Evolutionary conservation across 2,797 vertebrate genomes (phyloP).

Genomic region (Alauda arvensis): DNA sequence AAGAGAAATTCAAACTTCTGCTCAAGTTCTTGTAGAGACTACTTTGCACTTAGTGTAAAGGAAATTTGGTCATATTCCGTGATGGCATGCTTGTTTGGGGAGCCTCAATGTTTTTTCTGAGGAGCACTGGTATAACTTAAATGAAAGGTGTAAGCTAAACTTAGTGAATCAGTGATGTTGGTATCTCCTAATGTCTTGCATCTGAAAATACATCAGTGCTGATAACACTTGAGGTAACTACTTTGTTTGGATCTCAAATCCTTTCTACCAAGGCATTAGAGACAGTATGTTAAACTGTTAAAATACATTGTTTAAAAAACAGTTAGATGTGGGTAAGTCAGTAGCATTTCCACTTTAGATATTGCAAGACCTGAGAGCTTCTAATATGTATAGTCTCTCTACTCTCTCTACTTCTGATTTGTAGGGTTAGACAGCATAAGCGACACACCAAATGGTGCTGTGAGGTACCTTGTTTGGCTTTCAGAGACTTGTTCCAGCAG

Average conservation of each 20-base stretch:
- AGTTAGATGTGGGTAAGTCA: too few species aligned
- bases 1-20: not conserved
- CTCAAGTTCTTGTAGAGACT: not conserved
- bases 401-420: not conserved
- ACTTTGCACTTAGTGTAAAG: not conserved
- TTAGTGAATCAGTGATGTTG: not conserved
- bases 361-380: not conserved
- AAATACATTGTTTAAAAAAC: not conserved
- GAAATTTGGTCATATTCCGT: not conserved
- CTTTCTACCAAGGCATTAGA: not conserved
- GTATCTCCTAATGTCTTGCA: not conserved
- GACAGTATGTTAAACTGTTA: not conserved
- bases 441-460: not conserved
- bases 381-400: not conserved
- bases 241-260: not conserved
- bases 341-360: not conserved
- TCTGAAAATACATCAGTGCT: not conserved
- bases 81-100: not conserved
- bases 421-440: not conserved
- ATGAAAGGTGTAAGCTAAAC: not conserved
- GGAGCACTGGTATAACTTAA: not conserved
- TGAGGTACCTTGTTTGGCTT: not conserved
- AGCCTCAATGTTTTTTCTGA: not conserved
- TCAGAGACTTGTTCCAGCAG: not conserved
- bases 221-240: not conserved